These are phyloP conservation scores for Atopsyche davidsoni DNA, from an alignment of 1,140 invertebrate species.

Conservation along the genomic window DNA sequence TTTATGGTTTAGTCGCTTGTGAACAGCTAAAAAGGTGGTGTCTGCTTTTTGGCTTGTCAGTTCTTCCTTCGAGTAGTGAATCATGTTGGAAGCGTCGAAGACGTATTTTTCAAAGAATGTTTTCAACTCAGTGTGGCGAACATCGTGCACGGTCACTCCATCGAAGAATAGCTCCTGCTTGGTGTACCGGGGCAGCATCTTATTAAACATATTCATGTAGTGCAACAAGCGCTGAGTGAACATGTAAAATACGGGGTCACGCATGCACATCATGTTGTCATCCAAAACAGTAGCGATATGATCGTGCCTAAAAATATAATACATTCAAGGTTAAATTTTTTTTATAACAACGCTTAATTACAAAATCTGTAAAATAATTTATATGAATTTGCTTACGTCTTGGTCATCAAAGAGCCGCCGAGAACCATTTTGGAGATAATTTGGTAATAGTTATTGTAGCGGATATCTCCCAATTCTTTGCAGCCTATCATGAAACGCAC, in stretches of 20 bases:
- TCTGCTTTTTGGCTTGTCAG: constrained; percentile 36
- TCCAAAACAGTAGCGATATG: constrained; percentile 35
- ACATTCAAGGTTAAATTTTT: no score
- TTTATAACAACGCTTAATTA: not conserved
- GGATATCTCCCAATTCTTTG: constrained; percentile 40
- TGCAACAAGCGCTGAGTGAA: constrained; percentile 51
- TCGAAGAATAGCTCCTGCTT: constrained; percentile 53
- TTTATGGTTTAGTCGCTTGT: constrained; percentile 35
- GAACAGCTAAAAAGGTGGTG: constrained; percentile 38
- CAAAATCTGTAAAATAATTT: not conserved
- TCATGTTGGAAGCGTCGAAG: constrained; percentile 59
- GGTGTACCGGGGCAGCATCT: constrained; percentile 52
- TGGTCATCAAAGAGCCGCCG: constrained; percentile 6
- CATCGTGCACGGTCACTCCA: constrained; percentile 56
- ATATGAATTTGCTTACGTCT: constrained; percentile 15
- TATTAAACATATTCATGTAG: constrained; percentile 45
- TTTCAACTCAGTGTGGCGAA: constrained; percentile 56
- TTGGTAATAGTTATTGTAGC: constrained; percentile 32
- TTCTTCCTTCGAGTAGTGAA: constrained; percentile 41
- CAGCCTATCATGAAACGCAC: constrained; percentile 52
- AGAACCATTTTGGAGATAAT: constrained; percentile 33
- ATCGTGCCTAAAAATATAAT: constrained; percentile 43
- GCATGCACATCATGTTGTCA: constrained; percentile 52
- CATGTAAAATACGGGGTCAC: constrained; percentile 62
- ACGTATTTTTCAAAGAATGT: constrained; percentile 69